Conservation (phyloP, 2,888 invertebrate genomes). For the Macrosoma leucophasiata region DNA sequence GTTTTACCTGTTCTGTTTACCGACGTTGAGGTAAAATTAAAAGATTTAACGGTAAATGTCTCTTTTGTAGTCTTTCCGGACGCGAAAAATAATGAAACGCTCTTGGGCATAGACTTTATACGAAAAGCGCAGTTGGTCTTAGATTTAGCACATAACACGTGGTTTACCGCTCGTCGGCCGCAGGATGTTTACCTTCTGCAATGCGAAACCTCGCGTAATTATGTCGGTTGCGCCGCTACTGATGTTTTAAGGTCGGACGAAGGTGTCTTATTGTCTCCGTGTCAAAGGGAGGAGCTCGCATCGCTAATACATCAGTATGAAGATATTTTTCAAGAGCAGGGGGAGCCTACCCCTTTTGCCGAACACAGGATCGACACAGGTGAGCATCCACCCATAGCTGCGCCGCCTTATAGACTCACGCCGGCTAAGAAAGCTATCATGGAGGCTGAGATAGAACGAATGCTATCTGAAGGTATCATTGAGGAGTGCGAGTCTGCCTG, state of each 20-base stretch:
- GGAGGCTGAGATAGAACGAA: slow-evolving; percentile 15
- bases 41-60: not conserved
- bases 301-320: too few relatives aligned
- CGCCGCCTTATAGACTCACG: slow-evolving; percentile 9
- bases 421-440: slow-evolving; percentile 13
- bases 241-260: not conserved
- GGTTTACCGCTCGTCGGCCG: not conserved
- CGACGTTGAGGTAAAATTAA: slow-evolving; percentile 1
- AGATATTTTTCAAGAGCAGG: slow-evolving; percentile 1
- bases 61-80: not conserved
- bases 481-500: slow-evolving; percentile 32
- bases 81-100: not conserved
- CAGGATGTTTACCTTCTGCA: not conserved
- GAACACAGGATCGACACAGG: not conserved
- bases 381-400: slow-evolving; percentile 15
- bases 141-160: not conserved
- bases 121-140: not conserved
- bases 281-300: too few relatives aligned
- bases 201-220: not conserved
- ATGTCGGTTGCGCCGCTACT: not conserved
- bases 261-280: not conserved
- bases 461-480: slow-evolving; percentile 27
- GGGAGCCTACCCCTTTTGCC: slow-evolving; percentile 1
- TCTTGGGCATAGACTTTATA: slow-evolving; percentile 1
- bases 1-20: not conserved